Percentiles rank a stretch among this genome's conserved stretches.
Conservation (phyloP, 2,113 vertebrate species). For the Bostrychus sinensis region DNA sequence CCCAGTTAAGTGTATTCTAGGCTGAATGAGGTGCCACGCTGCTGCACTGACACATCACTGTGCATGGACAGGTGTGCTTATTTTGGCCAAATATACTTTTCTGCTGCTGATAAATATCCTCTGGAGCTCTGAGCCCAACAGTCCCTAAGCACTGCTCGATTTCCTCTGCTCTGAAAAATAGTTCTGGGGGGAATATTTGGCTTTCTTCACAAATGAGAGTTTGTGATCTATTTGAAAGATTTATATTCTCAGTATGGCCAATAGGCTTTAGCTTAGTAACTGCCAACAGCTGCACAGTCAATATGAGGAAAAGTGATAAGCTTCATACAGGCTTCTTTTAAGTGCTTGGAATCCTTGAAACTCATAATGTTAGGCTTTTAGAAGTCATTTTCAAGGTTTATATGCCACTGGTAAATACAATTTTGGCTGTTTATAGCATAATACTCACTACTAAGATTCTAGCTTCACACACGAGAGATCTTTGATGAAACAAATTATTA, state of each 20-base stretch:
- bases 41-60: background rate
- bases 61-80: constrained; percentile 6
- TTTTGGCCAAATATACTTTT: constrained; percentile 1
- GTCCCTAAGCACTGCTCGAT: constrained; percentile 2
- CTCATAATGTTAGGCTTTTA: background rate
- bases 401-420: too few relatives aligned
- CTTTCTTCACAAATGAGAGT: constrained; percentile 7
- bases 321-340: background rate
- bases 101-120: background rate
- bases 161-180: background rate
- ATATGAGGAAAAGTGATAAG: constrained; percentile 2
- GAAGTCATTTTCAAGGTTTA: background rate
- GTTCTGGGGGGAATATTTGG: background rate
- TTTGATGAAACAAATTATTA: too few relatives aligned
- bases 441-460: too few relatives aligned
- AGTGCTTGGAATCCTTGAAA: background rate
- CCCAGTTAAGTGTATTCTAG: constrained; percentile 4
- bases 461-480: too few relatives aligned
- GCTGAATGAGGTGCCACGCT: background rate
- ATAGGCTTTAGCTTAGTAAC: background rate
- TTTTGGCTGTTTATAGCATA: too few relatives aligned
- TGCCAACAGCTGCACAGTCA: constrained; percentile 6
- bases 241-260: background rate
- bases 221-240: constrained; percentile 12
- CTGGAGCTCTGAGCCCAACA: background rate